Evolutionary conservation across 1,140 invertebrate species (phyloP).

Genomic region (Zaprionus camerounensis): DNA sequence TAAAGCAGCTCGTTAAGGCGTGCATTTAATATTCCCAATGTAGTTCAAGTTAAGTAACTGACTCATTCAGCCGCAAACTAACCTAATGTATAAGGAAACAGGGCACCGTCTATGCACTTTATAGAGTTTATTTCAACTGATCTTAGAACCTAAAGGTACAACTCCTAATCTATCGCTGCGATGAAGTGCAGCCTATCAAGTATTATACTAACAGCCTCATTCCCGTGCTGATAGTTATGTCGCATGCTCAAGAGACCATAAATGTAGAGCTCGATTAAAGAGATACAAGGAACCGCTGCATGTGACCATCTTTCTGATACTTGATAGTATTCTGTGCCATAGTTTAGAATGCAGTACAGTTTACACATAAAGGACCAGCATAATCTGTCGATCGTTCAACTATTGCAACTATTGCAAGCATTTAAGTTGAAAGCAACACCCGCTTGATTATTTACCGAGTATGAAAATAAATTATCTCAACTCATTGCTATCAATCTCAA

Average conservation of each 20-base stretch:
- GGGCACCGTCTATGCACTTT: not conserved
- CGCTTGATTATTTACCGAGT: constrained; percentile 1
- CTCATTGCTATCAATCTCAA: constrained; percentile 15
- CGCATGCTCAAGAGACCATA: too few species aligned
- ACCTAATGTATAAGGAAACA: too few species aligned
- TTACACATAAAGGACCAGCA: too few species aligned
- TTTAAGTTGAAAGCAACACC: constrained; percentile 2
- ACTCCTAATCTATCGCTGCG: too few species aligned
- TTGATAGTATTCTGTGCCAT: too few species aligned
- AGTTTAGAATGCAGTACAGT: too few species aligned
- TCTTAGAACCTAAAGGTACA: not conserved
- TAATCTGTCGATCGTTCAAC: not conserved
- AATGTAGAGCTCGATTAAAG: too few species aligned
- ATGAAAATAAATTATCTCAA: constrained; percentile 27
- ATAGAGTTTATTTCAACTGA: not conserved
- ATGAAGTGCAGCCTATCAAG: too few species aligned
- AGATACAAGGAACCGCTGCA: too few species aligned
- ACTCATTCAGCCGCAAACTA: not conserved
- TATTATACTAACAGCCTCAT: too few species aligned
- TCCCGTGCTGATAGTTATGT: too few species aligned
- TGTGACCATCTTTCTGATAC: too few species aligned
- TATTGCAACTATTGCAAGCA: not conserved
- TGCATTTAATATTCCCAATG: constrained; percentile 6
- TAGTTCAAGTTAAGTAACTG: not conserved
- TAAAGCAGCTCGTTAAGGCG: constrained; percentile 3